Evolutionary conservation across 2,797 vertebrate genomes (phyloP).

Genomic region (Anguilla pacifica): DNA sequence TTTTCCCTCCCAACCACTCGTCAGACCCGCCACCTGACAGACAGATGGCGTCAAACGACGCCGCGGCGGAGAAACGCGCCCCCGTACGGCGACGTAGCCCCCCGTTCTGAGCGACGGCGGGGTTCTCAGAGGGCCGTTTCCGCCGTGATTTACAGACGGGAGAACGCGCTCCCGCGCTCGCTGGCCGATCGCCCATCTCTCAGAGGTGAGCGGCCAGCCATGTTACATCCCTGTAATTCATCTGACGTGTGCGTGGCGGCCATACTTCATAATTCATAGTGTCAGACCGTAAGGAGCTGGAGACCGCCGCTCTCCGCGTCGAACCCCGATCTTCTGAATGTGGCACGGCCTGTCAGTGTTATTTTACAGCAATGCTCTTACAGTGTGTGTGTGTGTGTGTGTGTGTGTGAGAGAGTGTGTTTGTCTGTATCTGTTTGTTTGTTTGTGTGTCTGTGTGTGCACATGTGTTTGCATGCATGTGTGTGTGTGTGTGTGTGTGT

Average conservation of each 20-base stretch:
- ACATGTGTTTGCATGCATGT: too few relatives aligned
- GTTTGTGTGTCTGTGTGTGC: too few relatives aligned
- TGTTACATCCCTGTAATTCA: conserved; percentile 7
- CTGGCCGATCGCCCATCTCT: conserved; percentile 1
- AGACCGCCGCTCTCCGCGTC: neutral
- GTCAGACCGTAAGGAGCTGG: neutral
- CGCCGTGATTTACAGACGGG: conserved; percentile 54
- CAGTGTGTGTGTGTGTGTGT: neutral
- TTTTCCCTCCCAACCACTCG: neutral
- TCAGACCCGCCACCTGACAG: neutral
- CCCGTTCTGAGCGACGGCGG: conserved; percentile 44
- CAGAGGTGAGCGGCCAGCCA: neutral
- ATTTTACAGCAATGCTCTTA: neutral
- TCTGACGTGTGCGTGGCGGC: neutral
- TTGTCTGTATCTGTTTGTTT: too few relatives aligned
- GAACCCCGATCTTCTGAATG: neutral
- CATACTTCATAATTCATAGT: conserved; percentile 13
- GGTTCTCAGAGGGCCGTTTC: conserved; percentile 57
- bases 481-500: too few relatives aligned
- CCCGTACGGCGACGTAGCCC: conserved; percentile 12
- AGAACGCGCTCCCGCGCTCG: conserved; percentile 16
- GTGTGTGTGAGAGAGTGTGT: too few relatives aligned
- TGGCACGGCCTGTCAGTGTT: neutral
- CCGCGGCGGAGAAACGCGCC: neutral
- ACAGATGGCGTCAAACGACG: neutral